Evolutionary conservation across 2,797 vertebrate genomes (phyloP).

Genomic region (Dermochelys coriacea): DNA sequence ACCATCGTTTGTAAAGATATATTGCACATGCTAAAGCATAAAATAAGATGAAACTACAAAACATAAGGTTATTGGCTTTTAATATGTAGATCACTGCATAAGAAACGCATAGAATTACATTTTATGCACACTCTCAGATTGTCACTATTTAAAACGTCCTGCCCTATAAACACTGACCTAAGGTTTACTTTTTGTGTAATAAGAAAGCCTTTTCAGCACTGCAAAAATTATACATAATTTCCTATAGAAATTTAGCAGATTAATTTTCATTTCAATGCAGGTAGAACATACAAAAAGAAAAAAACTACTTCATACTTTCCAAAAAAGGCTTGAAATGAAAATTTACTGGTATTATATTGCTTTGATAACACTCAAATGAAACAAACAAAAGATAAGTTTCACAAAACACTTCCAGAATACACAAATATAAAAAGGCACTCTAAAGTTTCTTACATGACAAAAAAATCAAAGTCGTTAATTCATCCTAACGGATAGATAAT

Average conservation of each 20-base stretch:
- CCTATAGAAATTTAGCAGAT: conserved; percentile 81
- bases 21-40: conserved; percentile 88
- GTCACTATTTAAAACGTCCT: conserved; percentile 82
- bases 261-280: conserved; percentile 80
- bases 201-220: conserved; percentile 82
- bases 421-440: conserved; percentile 88
- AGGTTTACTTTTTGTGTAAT: conserved; percentile 77
- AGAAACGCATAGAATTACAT: conserved; percentile 78
- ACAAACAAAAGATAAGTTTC: conserved; percentile 69
- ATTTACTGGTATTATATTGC: conserved; percentile 82
- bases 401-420: conserved; percentile 81
- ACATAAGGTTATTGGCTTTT: conserved; percentile 77
- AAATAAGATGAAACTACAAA: conserved; percentile 81
- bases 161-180: conserved; percentile 82
- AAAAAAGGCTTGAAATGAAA: conserved; percentile 80
- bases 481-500: conserved; percentile 70
- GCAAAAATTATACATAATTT: conserved; percentile 77
- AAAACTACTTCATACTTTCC: conserved; percentile 79
- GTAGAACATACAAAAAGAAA: conserved; percentile 71
- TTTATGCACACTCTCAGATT: conserved; percentile 82
- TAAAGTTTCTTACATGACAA: conserved; percentile 82
- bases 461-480: conserved; percentile 67
- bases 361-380: conserved; percentile 81
- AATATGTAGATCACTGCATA: conserved; percentile 79
- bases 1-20: conserved; percentile 83